Conservation (phyloP, 2,888 invertebrate genomes). For the Molorchus minor region DNA sequence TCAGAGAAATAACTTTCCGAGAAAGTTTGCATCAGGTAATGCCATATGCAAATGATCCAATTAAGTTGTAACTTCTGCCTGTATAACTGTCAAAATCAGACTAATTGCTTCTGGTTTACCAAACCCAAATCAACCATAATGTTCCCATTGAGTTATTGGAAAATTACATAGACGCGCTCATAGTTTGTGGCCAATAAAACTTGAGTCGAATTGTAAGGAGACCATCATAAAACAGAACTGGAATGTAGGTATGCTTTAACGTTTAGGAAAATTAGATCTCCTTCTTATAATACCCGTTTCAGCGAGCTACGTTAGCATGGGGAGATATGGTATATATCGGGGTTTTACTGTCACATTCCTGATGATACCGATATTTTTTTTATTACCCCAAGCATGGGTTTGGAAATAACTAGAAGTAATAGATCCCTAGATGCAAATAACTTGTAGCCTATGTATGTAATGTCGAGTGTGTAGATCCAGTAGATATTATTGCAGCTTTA, state of each 20-base stretch:
- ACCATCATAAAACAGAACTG: slow-evolving; percentile 4
- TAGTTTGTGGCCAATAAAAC: slow-evolving; percentile 16
- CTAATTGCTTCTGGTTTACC: slow-evolving; percentile 35
- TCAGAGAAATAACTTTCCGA: too few species aligned
- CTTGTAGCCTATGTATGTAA: too few species aligned
- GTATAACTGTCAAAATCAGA: slow-evolving; percentile 38
- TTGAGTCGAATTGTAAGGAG: slow-evolving; percentile 1
- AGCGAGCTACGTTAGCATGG: too few species aligned
- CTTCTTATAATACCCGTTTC: not conserved
- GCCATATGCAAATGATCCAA: slow-evolving; percentile 26
- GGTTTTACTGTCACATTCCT: too few species aligned
- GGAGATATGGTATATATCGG: too few species aligned
- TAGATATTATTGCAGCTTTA: too few species aligned
- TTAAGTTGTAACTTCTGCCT: slow-evolving; percentile 24
- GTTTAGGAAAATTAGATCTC: slow-evolving; percentile 8
- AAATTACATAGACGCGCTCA: slow-evolving; percentile 24
- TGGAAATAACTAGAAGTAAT: too few species aligned
- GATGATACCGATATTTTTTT: too few species aligned
- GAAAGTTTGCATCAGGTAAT: slow-evolving; percentile 19
- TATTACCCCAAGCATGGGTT: too few species aligned
- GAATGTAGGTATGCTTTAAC: slow-evolving; percentile 7
- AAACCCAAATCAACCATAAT: slow-evolving; percentile 30
- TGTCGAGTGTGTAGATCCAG: too few species aligned
- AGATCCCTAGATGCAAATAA: too few species aligned
- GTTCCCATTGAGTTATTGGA: slow-evolving; percentile 12